Base-by-base conservation (phyloP, 2,113 vertebrate genomes). In the Steatornis caripensis region DNA sequence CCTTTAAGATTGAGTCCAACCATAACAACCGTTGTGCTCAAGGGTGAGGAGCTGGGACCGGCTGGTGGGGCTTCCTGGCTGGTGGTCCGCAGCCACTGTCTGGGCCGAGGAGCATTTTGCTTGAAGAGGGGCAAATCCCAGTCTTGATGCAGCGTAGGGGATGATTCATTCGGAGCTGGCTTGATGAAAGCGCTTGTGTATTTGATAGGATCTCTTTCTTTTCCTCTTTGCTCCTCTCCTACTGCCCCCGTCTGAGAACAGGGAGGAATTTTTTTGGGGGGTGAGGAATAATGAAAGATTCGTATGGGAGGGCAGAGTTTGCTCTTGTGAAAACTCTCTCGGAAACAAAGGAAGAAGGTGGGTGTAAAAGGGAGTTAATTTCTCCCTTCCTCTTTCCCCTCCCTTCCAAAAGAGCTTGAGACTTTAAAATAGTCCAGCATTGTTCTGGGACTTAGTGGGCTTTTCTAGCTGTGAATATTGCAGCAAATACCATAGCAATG, bases 401-500 rank as follows among this genome's bases (percentile, higher is more conserved):
- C 89, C 46, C 58, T 88, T 82, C 49, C 89, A 90, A 96, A 92
- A 91, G 84, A 85, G 66, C 84, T 95, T 95, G 96, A 96, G 95
- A 97, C 74, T 97, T 95, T 96, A 97, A 97, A 97, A 97, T 97
- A 97, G 97, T 97, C 89, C 70, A 29, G 87, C 95, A 97, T 97
- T 97, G 96, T 97, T 95, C 95, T 89, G 95, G 95, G 95, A 97
- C 97, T 97, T 97, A 97, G 92, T 75, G 74, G 93, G 94, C 94
- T 97, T 97, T 97, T 91, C 95, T 96, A 93, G 91, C 96, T 97
- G 94, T 97, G 96, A 93, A 82, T 89, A 91, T 96, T 95, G 95
- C 91, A 87, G 95, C 96, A 97, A 97, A 97, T 97, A 97, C 97
- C 97, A 97, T 84, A 97, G 97, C 97, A 96, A 94, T 97, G 97